Percentiles rank a stretch among this genome's conserved stretches.
These are phyloP conservation scores for Mechanitis messenoides DNA, from an alignment of 2,888 invertebrate species.

Conservation along the genomic window DNA sequence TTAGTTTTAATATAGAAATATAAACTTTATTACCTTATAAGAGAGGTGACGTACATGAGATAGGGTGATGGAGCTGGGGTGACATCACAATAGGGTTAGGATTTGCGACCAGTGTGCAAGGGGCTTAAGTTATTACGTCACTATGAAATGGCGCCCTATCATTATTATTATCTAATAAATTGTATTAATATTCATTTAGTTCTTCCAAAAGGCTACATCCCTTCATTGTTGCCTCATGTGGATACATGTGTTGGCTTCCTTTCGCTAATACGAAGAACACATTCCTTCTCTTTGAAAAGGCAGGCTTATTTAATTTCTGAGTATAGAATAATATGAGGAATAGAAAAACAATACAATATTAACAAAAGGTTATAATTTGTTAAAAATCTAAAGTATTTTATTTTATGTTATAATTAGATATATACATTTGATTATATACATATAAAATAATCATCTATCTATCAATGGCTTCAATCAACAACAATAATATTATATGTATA, in stretches of 20 bases:
- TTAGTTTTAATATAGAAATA: constrained; percentile 25
- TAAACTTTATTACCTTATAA: constrained; percentile 33
- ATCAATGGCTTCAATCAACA: too few relatives aligned
- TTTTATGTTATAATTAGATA: too few relatives aligned
- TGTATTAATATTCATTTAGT: constrained; percentile 31
- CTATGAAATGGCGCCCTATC: constrained; percentile 47
- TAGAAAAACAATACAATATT: too few relatives aligned
- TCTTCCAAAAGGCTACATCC: constrained; percentile 20
- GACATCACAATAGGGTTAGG: constrained; percentile 57
- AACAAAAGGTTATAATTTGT: too few relatives aligned
- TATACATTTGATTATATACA: too few relatives aligned
- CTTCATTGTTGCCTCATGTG: constrained; percentile 21
- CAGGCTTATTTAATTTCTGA: neutral
- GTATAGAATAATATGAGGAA: too few relatives aligned
- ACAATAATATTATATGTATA: too few relatives aligned
- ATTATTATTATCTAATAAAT: constrained; percentile 37
- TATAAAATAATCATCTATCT: too few relatives aligned
- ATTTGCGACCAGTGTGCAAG: constrained; percentile 54
- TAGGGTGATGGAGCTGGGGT: constrained; percentile 53
- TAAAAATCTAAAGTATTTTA: too few relatives aligned
- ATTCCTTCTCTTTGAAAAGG: constrained; percentile 9
- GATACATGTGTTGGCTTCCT: constrained; percentile 16
- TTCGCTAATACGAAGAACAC: constrained; percentile 13
- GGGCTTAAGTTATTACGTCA: constrained; percentile 69
- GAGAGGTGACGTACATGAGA: constrained; percentile 31